A percentile compares a stretch with the other conserved stretches of the same genome.
Conservation (phyloP, 2,797 vertebrate species). For the Sebastes matsubarae region DNA sequence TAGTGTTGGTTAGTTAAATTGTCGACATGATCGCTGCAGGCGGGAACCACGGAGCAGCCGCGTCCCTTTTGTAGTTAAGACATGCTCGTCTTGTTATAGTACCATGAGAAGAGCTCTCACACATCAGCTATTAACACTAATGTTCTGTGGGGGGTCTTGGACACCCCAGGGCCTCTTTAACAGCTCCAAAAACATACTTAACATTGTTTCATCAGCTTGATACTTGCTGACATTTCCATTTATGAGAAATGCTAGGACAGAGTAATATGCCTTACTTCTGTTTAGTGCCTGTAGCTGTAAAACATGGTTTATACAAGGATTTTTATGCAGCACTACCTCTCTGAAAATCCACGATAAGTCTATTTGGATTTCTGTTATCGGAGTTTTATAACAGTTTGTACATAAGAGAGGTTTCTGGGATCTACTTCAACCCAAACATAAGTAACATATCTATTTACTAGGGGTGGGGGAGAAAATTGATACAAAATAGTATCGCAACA, state of each 20-base stretch:
- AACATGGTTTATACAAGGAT: not conserved
- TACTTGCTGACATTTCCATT: not conserved
- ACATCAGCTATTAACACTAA: not conserved
- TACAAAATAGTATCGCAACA: no score
- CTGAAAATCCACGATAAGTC: not conserved
- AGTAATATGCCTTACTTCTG: not conserved
- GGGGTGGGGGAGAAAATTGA: no score
- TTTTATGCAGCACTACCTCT: not conserved
- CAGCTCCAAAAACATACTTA: not conserved
- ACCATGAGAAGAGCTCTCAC: not conserved
- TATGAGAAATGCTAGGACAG: not conserved
- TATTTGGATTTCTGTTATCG: not conserved
- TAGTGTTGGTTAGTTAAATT: constrained; percentile 45
- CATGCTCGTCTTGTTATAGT: not conserved
- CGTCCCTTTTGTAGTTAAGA: constrained; percentile 4
- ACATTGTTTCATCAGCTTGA: not conserved
- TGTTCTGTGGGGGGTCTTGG: not conserved
- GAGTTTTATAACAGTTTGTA: not conserved
- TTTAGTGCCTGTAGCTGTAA: not conserved
- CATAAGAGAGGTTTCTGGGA: not conserved
- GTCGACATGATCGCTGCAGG: constrained; percentile 31
- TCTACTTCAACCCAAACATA: not conserved
- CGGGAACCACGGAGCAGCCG: not conserved
- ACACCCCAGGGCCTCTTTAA: not conserved
- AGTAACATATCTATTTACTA: not conserved